Conservation (phyloP, 2,113 vertebrate species). For the Spizaetus ornatus region DNA sequence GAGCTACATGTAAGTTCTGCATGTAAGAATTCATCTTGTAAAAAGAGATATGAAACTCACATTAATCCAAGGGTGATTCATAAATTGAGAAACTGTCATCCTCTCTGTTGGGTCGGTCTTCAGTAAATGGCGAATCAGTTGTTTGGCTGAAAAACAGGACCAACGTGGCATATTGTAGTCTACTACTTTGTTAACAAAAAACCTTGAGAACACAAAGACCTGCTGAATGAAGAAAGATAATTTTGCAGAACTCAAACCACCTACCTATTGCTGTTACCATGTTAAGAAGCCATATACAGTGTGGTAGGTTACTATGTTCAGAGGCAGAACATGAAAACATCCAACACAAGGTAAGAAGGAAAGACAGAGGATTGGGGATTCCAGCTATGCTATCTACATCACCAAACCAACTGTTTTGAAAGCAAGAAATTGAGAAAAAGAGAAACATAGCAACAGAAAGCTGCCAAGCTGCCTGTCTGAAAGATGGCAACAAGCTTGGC, state of each 20-base stretch:
- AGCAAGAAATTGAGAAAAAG: background rate
- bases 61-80: constrained; percentile 97
- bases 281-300: background rate
- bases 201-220: background rate
- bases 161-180: background rate
- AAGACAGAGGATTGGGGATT: background rate
- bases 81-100: constrained; percentile 93
- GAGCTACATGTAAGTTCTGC: background rate
- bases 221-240: background rate
- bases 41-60: constrained; percentile 71
- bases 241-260: background rate
- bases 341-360: background rate
- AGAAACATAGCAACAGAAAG: background rate
- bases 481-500: background rate
- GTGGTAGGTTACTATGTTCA: background rate
- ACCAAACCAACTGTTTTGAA: background rate
- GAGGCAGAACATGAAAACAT: background rate
- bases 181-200: background rate
- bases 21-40: background rate
- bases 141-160: constrained; percentile 80
- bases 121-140: constrained; percentile 90
- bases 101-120: constrained; percentile 96
- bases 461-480: background rate
- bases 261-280: background rate
- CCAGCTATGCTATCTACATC: background rate